Base-by-base conservation (phyloP, 2,113 vertebrate species). In the Cyanistes caeruleus region DNA sequence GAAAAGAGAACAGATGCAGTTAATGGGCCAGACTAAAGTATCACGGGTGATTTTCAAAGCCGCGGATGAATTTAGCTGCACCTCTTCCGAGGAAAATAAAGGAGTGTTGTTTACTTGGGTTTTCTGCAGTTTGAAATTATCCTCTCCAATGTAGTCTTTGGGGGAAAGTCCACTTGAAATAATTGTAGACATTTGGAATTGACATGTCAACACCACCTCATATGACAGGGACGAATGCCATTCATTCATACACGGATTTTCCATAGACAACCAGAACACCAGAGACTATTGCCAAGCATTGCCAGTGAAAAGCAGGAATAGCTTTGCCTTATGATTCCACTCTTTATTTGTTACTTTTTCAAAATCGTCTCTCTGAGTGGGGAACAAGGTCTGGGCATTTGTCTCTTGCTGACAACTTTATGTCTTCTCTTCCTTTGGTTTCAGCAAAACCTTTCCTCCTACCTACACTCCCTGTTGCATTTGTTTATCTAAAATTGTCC, bases 401-500 rank as follows among this genome's bases (percentile, higher is more conserved):
- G 23, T 85, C 85, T 70, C 65, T 80, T 44, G 76, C 63, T 67
- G 85, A 67, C 46, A 87, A 72, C 23, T 16, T 75, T 52, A 33
- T 52, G 35, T 41, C 33, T 87, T 94, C 82, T 86, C 94, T 87
- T 13, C 35, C 82, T 94, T 41, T 35, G 39, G 16, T 59, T 83
- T 65, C 60, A 88, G 27, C 60, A 46, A 70, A 96, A 89, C 33
- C 19, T 79, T 72, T 53, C 28, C 69, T 93, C 51, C 77, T 87
- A 48, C 58, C 39, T 51, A 15, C 33, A 7, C 52, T 94, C 69
- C 55, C 49, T 79, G n/a, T 41, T 62, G 23, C 8, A 25, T 79
- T 78, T 96, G 30, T 84, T 97, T 74, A 60, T 81, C 80, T 93
- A 75, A 86, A 92, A 84, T 46, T 60, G 11, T 72, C 79, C 63